Evolutionary conservation across 2,113 vertebrate species (phyloP).

Genomic region (Morone saxatilis): DNA sequence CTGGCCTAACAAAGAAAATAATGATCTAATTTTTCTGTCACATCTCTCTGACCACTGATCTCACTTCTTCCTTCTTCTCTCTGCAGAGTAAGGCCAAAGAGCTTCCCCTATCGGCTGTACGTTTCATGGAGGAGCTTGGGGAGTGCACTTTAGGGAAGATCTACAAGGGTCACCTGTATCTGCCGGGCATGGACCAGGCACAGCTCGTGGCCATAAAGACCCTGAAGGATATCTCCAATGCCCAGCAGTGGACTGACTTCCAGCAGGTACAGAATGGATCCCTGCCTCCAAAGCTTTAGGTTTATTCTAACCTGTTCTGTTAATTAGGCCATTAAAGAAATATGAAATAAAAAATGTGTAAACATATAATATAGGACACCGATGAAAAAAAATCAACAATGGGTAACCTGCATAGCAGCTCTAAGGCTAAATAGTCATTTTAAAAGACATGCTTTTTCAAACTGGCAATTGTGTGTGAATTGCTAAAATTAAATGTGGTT

Average conservation of each 20-base stretch:
- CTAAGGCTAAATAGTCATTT: neutral
- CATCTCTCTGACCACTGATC: conserved; percentile 10
- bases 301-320: neutral
- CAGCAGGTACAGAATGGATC: conserved; percentile 84
- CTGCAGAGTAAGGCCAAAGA: conserved; percentile 96
- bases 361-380: neutral
- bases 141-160: conserved; percentile 95
- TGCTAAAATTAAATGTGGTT: neutral
- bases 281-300: neutral
- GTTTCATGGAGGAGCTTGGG: conserved; percentile 98
- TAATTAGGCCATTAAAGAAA: neutral
- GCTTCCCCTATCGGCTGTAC: conserved; percentile 95
- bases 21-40: conserved; percentile 36
- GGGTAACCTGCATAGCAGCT: neutral
- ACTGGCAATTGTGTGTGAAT: neutral
- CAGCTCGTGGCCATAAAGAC: conserved; percentile 98
- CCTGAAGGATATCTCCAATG: conserved; percentile 92
- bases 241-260: conserved; percentile 95
- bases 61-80: conserved; percentile 23
- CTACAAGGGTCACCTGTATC: conserved; percentile 98
- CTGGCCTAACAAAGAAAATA: conserved; percentile 17
- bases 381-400: neutral
- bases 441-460: conserved; percentile 2
- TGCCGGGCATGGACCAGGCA: conserved; percentile 97
- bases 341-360: neutral